Evolutionary conservation across 1,140 invertebrate species (phyloP).

Genomic region (Cydia fagiglandana): DNA sequence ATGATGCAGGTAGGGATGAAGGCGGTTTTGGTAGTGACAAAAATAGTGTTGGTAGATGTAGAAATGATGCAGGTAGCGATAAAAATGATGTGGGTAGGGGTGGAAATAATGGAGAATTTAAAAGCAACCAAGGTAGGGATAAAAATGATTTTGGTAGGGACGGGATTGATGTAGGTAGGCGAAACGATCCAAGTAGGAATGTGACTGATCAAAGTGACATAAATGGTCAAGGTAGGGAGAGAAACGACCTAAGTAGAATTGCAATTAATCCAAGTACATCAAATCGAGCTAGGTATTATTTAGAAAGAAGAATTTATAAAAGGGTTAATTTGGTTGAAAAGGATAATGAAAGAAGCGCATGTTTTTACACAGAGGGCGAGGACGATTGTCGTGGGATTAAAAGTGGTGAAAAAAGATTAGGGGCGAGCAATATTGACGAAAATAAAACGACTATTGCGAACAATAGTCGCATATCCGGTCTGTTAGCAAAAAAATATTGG

Average conservation of each 20-base stretch:
- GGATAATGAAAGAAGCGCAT: no score
- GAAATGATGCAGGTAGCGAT: not conserved
- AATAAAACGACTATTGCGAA: no score
- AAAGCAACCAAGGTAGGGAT: no score
- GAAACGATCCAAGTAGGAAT: not conserved
- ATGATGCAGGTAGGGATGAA: not conserved
- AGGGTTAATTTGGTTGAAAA: no score
- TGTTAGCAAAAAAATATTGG: not conserved
- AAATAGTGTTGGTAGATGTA: not conserved
- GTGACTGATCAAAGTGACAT: not conserved
- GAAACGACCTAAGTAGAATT: not conserved
- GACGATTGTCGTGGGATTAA: no score
- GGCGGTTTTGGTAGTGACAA: no score
- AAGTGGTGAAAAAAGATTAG: no score
- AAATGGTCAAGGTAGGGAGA: not conserved
- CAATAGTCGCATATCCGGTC: no score
- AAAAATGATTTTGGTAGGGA: not conserved
- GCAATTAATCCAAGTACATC: not conserved
- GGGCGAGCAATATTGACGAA: no score
- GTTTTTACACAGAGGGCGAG: no score
- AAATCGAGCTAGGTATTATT: not conserved
- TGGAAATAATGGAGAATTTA: not conserved
- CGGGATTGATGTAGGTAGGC: not conserved
- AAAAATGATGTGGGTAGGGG: not conserved
- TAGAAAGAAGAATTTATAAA: not conserved